Percentiles rank a stretch among this genome's conserved stretches.
phyloP scores from a whole-genome alignment of 2,888 invertebrate species.

The Agrotis clavis region DNA sequence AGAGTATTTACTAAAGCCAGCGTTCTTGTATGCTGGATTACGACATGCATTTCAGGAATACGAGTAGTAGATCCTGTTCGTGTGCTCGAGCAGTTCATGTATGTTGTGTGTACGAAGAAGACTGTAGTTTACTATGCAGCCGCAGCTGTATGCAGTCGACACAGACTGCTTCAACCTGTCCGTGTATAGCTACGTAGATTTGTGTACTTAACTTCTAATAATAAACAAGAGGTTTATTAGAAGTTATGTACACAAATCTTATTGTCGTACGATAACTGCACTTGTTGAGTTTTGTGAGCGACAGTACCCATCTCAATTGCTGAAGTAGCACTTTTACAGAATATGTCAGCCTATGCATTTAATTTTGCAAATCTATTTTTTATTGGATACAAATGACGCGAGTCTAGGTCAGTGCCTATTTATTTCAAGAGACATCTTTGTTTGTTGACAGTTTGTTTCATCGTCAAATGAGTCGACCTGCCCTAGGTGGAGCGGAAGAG shows the following conservation, averaged over 20 bases:
- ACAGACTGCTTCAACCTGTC: too few relatives aligned
- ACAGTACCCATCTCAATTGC: constrained; percentile 30
- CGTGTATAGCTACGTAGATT: too few relatives aligned
- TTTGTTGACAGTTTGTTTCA: too few relatives aligned
- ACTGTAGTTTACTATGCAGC: too few relatives aligned
- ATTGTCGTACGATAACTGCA: not conserved
- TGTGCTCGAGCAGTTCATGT: too few relatives aligned
- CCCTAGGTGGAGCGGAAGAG: too few relatives aligned
- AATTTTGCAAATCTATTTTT: not conserved
- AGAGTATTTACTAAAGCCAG: not conserved
- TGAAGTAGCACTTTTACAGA: constrained; percentile 2
- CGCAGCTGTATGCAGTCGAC: too few relatives aligned
- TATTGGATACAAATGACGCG: constrained; percentile 4
- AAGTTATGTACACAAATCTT: too few relatives aligned
- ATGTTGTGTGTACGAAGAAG: too few relatives aligned
- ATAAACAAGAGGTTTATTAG: too few relatives aligned
- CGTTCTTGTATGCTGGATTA: not conserved
- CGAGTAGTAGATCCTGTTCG: not conserved
- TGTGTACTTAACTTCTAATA: too few relatives aligned
- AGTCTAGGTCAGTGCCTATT: not conserved
- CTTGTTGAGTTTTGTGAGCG: constrained; percentile 2
- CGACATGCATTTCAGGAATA: not conserved
- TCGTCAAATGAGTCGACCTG: too few relatives aligned
- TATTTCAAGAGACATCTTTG: not conserved
- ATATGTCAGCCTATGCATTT: not conserved